These are phyloP conservation scores for Hiodon alosoides DNA, from an alignment of 2,113 vertebrate species.

Conservation along the genomic window DNA sequence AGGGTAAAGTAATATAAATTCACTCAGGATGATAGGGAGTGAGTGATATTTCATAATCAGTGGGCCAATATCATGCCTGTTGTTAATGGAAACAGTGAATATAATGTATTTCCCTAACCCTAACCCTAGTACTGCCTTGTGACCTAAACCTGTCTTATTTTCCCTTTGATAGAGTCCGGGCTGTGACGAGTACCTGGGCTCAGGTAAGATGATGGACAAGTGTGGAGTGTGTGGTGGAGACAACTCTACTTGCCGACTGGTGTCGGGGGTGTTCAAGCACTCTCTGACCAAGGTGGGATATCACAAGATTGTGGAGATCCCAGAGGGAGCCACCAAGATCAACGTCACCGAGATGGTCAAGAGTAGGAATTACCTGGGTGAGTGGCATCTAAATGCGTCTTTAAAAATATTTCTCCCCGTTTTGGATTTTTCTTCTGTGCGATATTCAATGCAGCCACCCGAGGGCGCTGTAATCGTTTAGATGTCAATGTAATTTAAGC, in stretches of 20 bases:
- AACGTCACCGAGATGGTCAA: conserved; percentile 94
- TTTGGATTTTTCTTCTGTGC: no score
- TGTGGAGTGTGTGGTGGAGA: conserved; percentile 91
- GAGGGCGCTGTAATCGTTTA: no score
- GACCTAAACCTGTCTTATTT: no score
- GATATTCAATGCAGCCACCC: no score
- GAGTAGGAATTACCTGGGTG: conserved; percentile 95
- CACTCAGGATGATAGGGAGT: no score
- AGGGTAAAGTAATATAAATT: no score
- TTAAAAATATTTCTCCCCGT: no score
- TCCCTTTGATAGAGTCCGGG: conserved; percentile 70
- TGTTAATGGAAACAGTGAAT: no score
- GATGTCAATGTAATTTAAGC: not conserved
- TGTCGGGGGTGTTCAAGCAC: conserved; percentile 87
- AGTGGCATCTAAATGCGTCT: conserved; percentile 34
- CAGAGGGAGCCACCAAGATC: conserved; percentile 93
- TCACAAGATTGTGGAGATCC: conserved; percentile 92
- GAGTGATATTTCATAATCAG: no score
- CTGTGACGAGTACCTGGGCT: conserved; percentile 87
- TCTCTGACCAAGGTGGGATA: conserved; percentile 84
- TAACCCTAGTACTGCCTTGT: no score
- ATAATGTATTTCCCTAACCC: no score
- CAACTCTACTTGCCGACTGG: conserved; percentile 79
- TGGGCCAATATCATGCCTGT: no score
- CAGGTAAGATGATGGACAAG: conserved; percentile 81